Base-by-base conservation (phyloP, 2,888 invertebrate species). In the Rutpela maculata region DNA sequence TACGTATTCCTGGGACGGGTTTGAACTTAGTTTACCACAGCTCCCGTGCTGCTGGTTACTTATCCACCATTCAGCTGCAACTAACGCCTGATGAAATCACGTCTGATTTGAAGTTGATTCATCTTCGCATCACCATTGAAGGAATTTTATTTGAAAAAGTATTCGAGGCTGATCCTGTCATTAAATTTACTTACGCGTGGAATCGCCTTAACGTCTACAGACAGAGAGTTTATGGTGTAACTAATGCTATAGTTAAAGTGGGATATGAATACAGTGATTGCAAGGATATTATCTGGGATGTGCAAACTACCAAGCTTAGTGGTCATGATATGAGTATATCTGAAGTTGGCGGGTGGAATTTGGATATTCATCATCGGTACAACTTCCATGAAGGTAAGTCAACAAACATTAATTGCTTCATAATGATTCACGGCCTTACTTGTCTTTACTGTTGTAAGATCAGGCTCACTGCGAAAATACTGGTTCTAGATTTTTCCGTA, bases 101-200 rank as follows among this genome's bases (percentile, higher is more conserved):
- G 0, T 89, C 93, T 0, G 93, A 95, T 0, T 90, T 98, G 59
- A 95, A 95, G 77, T 91, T 97, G n/a, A 97, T 99, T 73, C 97
- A 98, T 88, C 90, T 99, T 70, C 92, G 96, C 74, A 98, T 99
- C 78, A 96, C 97, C 1, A 97, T 98, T 83, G 98, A 99, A 90
- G 99, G 99, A 11, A 97, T 98, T 75, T 92, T 97, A 2, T 97
- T 98, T 87, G 97, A 98, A 87, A 96, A 96, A 87, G 94, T 94
- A 0, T 98, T 99, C 88, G 99, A 99, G 90, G 98, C 99, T 0
- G 98, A 98, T 90, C 97, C 98, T 0, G 95, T 97, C 50, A 97
- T 99, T 81, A 98, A 98, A 87, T 98, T 97, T 90, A 98, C 98
- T 0, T 99, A 98, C 87, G 96, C 98, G 0, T 99, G 99, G 99